Evolutionary conservation across 1,140 invertebrate species (phyloP).

Genomic region (Pseudomyrmex sp.): DNA sequence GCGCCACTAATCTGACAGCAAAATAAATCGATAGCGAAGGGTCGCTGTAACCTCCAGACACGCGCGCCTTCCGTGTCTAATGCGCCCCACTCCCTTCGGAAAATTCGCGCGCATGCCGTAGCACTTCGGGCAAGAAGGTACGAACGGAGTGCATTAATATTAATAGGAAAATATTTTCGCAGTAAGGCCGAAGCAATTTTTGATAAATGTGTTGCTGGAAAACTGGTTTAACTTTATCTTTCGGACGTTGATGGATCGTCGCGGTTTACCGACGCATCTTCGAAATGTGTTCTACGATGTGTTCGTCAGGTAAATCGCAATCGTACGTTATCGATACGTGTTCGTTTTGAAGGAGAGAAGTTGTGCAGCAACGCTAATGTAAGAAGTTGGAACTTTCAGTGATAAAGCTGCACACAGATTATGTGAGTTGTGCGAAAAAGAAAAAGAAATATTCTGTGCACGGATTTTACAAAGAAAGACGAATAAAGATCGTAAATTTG

Average conservation of each 20-base stretch:
- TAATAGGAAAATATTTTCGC: constrained; percentile 58
- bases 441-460: background rate
- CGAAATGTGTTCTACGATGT: constrained; percentile 37
- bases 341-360: constrained; percentile 10
- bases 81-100: constrained; percentile 1
- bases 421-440: background rate
- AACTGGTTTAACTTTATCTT: constrained; percentile 61
- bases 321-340: constrained; percentile 49
- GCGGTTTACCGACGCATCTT: constrained; percentile 53
- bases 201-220: constrained; percentile 53
- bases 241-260: constrained; percentile 62
- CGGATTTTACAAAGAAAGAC: background rate
- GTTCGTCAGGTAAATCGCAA: constrained; percentile 50
- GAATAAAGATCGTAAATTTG: background rate
- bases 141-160: constrained; percentile 50
- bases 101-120: constrained; percentile 18
- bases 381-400: background rate
- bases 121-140: background rate
- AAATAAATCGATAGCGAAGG: constrained; percentile 42
- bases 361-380: background rate
- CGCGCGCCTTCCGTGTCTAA: constrained; percentile 8
- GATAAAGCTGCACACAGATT: background rate
- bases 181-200: constrained; percentile 41
- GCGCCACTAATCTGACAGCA: constrained; percentile 32
- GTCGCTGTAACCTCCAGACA: constrained; percentile 24